A percentile compares a stretch with the other conserved stretches of the same genome.
Evolutionary conservation across 2,888 invertebrate genomes (phyloP).

Genomic region (Drosophila nigricruria): DNA sequence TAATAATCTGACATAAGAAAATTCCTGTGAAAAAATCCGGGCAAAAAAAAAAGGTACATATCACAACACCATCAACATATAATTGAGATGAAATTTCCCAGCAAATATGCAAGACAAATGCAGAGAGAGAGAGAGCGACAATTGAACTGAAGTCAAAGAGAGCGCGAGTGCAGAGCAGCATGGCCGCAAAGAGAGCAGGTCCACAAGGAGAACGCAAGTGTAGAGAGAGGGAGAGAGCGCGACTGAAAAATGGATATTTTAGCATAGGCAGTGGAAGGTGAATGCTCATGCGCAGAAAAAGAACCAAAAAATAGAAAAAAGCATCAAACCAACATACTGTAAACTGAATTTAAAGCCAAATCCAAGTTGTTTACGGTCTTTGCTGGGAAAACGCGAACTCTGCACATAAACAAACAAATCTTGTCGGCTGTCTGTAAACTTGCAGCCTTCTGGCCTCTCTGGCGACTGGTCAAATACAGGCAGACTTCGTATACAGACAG

Average conservation of each 20-base stretch:
- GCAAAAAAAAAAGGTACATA: constrained; percentile 10
- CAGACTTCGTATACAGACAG: neutral
- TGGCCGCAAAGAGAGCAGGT: constrained; percentile 6
- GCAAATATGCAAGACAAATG: constrained; percentile 18
- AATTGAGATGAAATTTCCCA: constrained; percentile 50
- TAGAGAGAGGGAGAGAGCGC: constrained; percentile 28
- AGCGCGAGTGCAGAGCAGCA: neutral
- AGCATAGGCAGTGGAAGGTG: constrained; percentile 33
- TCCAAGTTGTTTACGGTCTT: constrained; percentile 59
- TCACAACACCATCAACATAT: constrained; percentile 32
- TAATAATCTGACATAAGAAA: constrained; percentile 33
- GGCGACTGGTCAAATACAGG: constrained; percentile 34
- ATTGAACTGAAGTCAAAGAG: constrained; percentile 24
- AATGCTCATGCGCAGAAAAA: constrained; percentile 58
- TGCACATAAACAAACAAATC: constrained; percentile 59
- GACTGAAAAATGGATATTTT: constrained; percentile 14
- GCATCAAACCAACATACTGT: constrained; percentile 18
- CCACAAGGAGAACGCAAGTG: constrained; percentile 35
- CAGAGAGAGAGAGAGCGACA: neutral
- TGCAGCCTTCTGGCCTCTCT: constrained; percentile 17
- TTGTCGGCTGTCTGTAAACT: constrained; percentile 37
- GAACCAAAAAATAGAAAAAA: neutral
- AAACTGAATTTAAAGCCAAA: constrained; percentile 35
- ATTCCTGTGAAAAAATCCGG: constrained; percentile 36
- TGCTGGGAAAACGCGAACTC: constrained; percentile 51